Percentiles rank a stretch among this genome's conserved stretches.
phyloP scores from a whole-genome alignment of 2,113 vertebrate genomes.

The Plestiodon gilberti region DNA sequence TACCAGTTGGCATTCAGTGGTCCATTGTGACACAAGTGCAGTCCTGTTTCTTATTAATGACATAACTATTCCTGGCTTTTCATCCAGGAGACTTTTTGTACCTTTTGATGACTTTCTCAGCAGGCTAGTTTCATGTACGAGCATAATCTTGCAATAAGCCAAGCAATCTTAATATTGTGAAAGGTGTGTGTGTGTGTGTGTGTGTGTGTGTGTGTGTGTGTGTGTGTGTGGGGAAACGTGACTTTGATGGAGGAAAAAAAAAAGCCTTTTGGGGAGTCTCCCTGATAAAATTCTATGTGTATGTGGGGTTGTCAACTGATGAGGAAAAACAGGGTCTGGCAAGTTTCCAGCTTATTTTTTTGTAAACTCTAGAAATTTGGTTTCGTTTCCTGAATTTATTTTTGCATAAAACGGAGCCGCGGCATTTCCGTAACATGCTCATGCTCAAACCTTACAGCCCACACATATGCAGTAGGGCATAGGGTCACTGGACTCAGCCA shows the following conservation, averaged over 20 bases:
- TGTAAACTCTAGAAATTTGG: not conserved
- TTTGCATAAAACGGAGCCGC: not conserved
- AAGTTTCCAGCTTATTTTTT: not conserved
- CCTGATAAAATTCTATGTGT: not conserved
- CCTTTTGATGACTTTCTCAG: conserved; percentile 8
- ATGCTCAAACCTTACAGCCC: not conserved
- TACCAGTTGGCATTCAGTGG: conserved; percentile 1
- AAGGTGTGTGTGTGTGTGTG: too few relatives aligned
- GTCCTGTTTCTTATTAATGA: conserved; percentile 14
- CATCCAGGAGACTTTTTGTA: not conserved
- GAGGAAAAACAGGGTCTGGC: not conserved
- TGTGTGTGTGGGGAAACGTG: too few relatives aligned
- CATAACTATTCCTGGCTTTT: conserved; percentile 31
- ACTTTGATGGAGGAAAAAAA: not conserved
- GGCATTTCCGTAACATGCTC: not conserved
- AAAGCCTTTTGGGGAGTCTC: not conserved
- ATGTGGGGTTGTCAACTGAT: not conserved
- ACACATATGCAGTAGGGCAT: not conserved
- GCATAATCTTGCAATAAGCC: not conserved
- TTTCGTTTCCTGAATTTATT: not conserved
- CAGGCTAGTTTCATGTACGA: not conserved
- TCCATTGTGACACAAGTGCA: conserved; percentile 7
- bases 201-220: too few relatives aligned
- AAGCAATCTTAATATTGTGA: not conserved
- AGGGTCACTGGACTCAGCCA: not conserved